Conservation (phyloP, 2,888 invertebrate genomes). For the Volucella inanis region DNA sequence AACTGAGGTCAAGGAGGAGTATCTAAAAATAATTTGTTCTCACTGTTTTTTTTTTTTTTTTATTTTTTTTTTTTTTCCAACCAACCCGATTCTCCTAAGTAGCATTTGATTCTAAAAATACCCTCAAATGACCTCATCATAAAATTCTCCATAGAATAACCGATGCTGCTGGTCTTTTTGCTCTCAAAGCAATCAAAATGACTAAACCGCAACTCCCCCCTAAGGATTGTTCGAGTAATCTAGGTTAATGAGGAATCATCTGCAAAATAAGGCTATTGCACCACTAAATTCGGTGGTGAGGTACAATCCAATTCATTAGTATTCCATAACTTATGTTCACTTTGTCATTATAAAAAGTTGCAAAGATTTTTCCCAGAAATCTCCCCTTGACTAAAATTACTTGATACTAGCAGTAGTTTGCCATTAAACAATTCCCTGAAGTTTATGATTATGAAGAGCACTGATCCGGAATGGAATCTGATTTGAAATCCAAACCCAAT, state of each 20-base stretch:
- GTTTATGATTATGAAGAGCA: not conserved
- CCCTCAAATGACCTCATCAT: conserved; percentile 41
- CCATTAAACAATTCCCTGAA: conserved; percentile 10
- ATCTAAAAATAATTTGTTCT: conserved; percentile 29
- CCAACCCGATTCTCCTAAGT: conserved; percentile 16
- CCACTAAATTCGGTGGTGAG: not conserved
- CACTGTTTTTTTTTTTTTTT: not conserved
- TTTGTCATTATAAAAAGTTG: conserved; percentile 5
- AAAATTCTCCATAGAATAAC: conserved; percentile 9
- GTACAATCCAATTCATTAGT: conserved; percentile 50
- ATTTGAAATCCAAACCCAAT: conserved; percentile 26
- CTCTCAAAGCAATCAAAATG: conserved; percentile 10
- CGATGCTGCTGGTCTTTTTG: not conserved
- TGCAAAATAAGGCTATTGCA: conserved; percentile 4
- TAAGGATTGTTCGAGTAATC: not conserved
- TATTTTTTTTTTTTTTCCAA: conserved; percentile 2
- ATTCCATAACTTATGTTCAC: conserved; percentile 37
- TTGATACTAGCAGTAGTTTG: conserved; percentile 10
- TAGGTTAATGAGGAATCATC: conserved; percentile 5
- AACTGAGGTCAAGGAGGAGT: conserved; percentile 32
- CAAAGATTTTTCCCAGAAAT: conserved; percentile 17
- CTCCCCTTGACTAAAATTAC: conserved; percentile 59
- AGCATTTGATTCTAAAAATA: conserved; percentile 41
- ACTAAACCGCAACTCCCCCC: not conserved
- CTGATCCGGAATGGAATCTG: conserved; percentile 41